A percentile compares a stretch with the other conserved stretches of the same genome.
phyloP scores from a whole-genome alignment of 2,113 vertebrate species.

The Axis porcinus region DNA sequence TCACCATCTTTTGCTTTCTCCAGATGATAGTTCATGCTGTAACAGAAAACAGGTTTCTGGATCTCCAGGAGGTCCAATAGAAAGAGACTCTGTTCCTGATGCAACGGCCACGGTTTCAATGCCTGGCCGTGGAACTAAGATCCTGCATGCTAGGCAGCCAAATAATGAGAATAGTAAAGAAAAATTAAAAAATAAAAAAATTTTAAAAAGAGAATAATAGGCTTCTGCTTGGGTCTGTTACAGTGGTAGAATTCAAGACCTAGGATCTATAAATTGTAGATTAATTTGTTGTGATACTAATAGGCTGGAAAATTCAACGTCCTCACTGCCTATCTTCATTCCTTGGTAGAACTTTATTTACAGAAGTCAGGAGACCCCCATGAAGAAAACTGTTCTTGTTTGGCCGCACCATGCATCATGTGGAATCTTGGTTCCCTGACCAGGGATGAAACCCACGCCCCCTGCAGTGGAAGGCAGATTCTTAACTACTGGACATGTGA shows the following conservation, averaged over 20 bases:
- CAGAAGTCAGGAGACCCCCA: not conserved
- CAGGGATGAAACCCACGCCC: not conserved
- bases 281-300: not conserved
- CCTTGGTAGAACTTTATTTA: not conserved
- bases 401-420: not conserved
- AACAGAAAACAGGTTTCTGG: not conserved
- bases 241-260: not conserved
- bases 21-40: fast-evolving
- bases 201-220: not conserved
- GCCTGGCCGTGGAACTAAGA: not conserved
- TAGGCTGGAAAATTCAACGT: not conserved
- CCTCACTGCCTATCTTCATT: not conserved
- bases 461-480: not conserved
- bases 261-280: not conserved
- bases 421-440: not conserved
- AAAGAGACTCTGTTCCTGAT: not conserved
- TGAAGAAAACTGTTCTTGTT: not conserved
- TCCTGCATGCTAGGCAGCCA: not conserved
- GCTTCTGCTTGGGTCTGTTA: not conserved
- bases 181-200: not conserved
- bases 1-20: too few relatives aligned
- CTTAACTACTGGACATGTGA: not conserved
- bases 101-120: not conserved
- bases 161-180: not conserved
- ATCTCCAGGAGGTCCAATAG: not conserved